Evolutionary conservation across 1,140 invertebrate species (phyloP).

Genomic region (Pristionchus pacificus): DNA sequence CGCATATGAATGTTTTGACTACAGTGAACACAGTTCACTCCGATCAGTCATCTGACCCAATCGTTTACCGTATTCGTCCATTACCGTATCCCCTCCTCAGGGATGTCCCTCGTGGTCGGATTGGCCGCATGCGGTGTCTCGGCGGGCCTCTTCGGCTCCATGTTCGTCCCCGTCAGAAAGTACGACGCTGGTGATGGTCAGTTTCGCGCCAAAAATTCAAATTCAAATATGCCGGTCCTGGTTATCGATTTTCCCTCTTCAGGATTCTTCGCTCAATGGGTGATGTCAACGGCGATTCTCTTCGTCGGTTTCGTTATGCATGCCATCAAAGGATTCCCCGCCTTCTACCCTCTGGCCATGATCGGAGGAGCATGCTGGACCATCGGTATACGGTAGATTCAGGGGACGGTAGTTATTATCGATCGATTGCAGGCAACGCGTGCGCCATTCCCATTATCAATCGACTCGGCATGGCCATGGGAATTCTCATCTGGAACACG

Average conservation of each 20-base stretch:
- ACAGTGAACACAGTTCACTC: no score
- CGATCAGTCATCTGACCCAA: background rate
- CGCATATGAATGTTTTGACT: no score
- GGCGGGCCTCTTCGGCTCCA: conserved; percentile 37
- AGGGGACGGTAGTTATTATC: background rate
- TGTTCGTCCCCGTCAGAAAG: conserved; percentile 37
- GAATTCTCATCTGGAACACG: conserved; percentile 60
- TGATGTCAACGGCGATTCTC: conserved; percentile 40
- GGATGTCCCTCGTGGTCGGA: conserved; percentile 20
- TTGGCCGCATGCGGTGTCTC: conserved; percentile 37
- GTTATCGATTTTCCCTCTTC: background rate
- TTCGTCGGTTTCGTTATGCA: conserved; percentile 35
- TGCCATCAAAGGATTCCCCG: conserved; percentile 25
- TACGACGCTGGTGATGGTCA: conserved; percentile 38
- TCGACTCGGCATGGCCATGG: conserved; percentile 60
- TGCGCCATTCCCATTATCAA: conserved; percentile 60
- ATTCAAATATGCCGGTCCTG: no score
- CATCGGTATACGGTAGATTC: conserved; percentile 25
- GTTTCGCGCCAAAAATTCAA: background rate
- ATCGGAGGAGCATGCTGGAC: conserved; percentile 44
- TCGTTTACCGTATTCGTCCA: background rate
- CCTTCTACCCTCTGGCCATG: conserved; percentile 42
- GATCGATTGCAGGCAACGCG: conserved; percentile 53
- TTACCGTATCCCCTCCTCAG: background rate
- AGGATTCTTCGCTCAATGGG: conserved; percentile 38